These are phyloP conservation scores for Mixornis gularis DNA, from an alignment of 2,113 vertebrate species.

Conservation along the genomic window DNA sequence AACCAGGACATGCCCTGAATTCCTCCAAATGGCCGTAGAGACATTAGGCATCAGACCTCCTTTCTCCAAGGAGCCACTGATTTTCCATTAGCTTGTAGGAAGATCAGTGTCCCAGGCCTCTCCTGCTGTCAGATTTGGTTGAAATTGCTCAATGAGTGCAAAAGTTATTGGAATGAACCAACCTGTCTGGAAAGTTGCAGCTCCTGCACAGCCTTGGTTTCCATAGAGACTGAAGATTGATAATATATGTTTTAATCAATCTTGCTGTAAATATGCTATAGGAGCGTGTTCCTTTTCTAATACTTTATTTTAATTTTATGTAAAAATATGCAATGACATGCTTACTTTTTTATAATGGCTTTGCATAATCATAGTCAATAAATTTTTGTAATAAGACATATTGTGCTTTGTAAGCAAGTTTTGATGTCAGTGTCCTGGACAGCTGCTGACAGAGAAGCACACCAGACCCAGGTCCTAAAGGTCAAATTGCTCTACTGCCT, in stretches of 20 bases:
- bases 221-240: background rate
- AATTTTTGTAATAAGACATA: background rate
- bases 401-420: background rate
- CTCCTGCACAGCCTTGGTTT: background rate
- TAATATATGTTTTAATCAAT: background rate
- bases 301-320: slow-evolving; percentile 14
- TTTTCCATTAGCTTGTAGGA: background rate
- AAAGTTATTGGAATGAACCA: background rate
- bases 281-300: background rate
- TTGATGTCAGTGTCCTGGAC: background rate
- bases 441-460: background rate
- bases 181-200: background rate
- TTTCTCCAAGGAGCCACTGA: background rate
- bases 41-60: background rate
- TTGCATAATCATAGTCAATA: background rate
- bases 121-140: background rate
- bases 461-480: background rate
- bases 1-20: background rate
- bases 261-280: background rate
- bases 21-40: background rate
- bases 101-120: background rate
- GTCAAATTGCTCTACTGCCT: background rate
- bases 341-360: background rate
- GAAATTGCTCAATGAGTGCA: background rate
- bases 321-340: background rate